A percentile compares a stretch with the other conserved stretches of the same genome.
Conservation (phyloP, 2,113 vertebrate genomes). For the Eretmochelys imbricata region DNA sequence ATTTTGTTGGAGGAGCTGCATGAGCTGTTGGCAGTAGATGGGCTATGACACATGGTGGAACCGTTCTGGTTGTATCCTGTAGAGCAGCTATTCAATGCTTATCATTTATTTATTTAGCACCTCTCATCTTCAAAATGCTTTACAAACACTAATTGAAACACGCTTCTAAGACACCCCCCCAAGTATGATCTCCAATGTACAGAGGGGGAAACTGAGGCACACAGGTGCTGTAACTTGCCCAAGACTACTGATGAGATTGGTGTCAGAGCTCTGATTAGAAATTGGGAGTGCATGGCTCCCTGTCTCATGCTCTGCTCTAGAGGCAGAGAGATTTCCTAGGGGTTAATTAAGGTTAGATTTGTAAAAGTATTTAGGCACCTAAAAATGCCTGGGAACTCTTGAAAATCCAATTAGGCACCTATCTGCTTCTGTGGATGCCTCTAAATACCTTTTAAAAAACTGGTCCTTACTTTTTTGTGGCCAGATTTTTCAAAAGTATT, state of each 20-base stretch:
- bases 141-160: background rate
- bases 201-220: background rate
- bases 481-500: background rate
- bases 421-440: background rate
- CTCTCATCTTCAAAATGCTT: background rate
- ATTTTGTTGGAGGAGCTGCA: background rate
- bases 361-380: background rate
- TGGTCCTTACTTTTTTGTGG: background rate
- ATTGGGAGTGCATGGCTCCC: background rate
- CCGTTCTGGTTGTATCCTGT: background rate
- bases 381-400: background rate
- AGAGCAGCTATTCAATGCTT: background rate
- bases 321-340: background rate
- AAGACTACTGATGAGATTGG: background rate
- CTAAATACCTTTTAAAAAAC: rapidly evolving
- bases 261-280: background rate
- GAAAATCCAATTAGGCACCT: background rate
- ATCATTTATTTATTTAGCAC: background rate
- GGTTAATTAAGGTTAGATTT: background rate
- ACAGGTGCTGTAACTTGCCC: background rate
- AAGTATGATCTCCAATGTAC: rapidly evolving
- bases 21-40: background rate
- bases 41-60: rapidly evolving
- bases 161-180: rapidly evolving
- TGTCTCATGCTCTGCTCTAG: background rate